These are phyloP conservation scores for Ceryle rudis DNA, from an alignment of 2,797 vertebrate genomes.

Conservation along the genomic window DNA sequence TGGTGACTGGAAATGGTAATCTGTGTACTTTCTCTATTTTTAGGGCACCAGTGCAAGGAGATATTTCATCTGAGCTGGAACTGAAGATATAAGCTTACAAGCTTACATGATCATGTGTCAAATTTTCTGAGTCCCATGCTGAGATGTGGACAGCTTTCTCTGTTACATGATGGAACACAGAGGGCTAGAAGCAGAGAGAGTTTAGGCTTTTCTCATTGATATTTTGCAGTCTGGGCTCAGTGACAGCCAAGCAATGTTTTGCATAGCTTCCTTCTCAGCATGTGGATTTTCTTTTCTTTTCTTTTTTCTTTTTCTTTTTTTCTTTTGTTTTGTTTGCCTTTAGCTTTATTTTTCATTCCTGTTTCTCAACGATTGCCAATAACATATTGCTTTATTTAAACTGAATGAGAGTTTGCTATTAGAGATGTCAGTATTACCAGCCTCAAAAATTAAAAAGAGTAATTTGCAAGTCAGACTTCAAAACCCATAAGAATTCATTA, in stretches of 20 bases:
- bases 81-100: conserved; percentile 7
- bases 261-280: not conserved
- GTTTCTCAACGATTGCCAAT: not conserved
- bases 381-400: not conserved
- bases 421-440: not conserved
- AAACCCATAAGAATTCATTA: not conserved
- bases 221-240: conserved; percentile 4
- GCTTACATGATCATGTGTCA: conserved; percentile 4
- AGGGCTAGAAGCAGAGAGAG: not conserved
- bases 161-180: not conserved
- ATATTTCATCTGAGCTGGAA: conserved; percentile 8
- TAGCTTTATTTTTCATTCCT: not conserved
- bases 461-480: not conserved
- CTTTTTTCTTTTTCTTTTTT: too few species aligned
- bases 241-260: conserved; percentile 1
- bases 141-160: conserved; percentile 24
- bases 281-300: not conserved
- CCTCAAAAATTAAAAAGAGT: not conserved
- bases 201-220: not conserved
- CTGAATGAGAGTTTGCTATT: not conserved
- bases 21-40: not conserved
- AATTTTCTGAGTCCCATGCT: not conserved
- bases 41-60: not conserved
- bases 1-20: conserved; percentile 8
- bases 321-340: not conserved